These are phyloP conservation scores for Cryptosula pallasiana DNA, from an alignment of 2,888 invertebrate species.

Conservation along the genomic window DNA sequence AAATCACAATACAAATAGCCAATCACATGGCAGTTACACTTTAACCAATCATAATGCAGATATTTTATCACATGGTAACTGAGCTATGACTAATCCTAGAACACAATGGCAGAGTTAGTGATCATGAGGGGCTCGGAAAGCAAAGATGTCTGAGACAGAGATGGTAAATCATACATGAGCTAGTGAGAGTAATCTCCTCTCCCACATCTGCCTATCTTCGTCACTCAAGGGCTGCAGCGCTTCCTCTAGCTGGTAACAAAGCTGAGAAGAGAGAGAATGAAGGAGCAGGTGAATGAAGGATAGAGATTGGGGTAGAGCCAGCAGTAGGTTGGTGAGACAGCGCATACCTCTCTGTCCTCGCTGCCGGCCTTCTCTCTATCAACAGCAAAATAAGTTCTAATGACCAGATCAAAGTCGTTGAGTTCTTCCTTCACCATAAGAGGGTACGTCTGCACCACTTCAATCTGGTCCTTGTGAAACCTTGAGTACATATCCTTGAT, in stretches of 20 bases:
- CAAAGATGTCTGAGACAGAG: no score
- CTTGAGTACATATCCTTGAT: conserved; percentile 46
- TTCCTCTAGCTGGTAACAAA: neutral
- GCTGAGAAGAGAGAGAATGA: neutral
- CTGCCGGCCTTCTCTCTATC: conserved; percentile 4
- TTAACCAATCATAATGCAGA: no score
- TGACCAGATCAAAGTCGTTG: conserved; percentile 39
- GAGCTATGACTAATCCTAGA: no score
- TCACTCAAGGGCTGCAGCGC: neutral
- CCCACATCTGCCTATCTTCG: neutral
- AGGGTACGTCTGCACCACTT: conserved; percentile 45
- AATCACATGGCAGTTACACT: no score
- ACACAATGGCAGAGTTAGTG: no score
- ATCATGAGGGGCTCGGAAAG: no score
- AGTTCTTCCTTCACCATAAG: conserved; percentile 45
- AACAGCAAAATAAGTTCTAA: conserved; percentile 43
- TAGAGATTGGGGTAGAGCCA: no score
- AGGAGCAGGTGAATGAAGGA: neutral
- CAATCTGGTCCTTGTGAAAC: conserved; percentile 45
- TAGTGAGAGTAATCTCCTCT: neutral
- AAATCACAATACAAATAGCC: no score
- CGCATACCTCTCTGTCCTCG: neutral
- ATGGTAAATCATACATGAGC: neutral
- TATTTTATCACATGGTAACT: no score
- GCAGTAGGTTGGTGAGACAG: no score